Evolutionary conservation across 2,113 vertebrate genomes (phyloP).

Genomic region (Scalopus aquaticus): DNA sequence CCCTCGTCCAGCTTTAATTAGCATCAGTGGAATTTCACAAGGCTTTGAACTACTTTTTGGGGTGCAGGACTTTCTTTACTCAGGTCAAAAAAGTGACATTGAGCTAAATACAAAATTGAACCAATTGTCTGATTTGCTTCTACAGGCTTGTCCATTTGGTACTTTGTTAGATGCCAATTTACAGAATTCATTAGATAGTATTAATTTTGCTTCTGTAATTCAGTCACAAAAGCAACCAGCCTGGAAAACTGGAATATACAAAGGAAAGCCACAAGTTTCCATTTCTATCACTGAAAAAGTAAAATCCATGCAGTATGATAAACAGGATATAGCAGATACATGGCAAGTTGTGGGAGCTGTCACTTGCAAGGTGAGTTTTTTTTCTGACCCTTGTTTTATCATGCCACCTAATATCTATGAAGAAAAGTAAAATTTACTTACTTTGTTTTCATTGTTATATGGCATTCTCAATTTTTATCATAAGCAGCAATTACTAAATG

Average conservation of each 20-base stretch:
- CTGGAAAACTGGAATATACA: slow-evolving; percentile 91
- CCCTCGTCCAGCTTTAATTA: slow-evolving; percentile 89
- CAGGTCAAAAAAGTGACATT: slow-evolving; percentile 85
- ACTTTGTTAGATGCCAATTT: slow-evolving; percentile 90
- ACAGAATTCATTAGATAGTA: slow-evolving; percentile 78
- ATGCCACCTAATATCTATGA: slow-evolving; percentile 3
- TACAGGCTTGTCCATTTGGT: slow-evolving; percentile 93
- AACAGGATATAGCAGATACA: slow-evolving; percentile 88
- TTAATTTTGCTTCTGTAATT: slow-evolving; percentile 73
- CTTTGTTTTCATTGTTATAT: slow-evolving; percentile 20
- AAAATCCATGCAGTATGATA: slow-evolving; percentile 94
- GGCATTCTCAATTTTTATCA: slow-evolving; percentile 25
- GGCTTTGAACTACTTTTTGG: slow-evolving; percentile 90
- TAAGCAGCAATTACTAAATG: background rate
- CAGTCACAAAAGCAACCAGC: slow-evolving; percentile 91
- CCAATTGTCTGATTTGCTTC: slow-evolving; percentile 88
- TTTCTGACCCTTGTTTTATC: background rate
- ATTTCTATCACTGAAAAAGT: slow-evolving; percentile 92
- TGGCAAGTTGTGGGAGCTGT: slow-evolving; percentile 96
- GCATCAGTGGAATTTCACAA: slow-evolving; percentile 90
- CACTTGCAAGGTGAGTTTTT: slow-evolving; percentile 92
- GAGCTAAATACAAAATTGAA: slow-evolving; percentile 86
- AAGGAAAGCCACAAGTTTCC: slow-evolving; percentile 92
- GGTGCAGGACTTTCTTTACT: slow-evolving; percentile 88
- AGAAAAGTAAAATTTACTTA: slow-evolving; percentile 44